These are phyloP conservation scores for Exocentrus adspersus DNA, from an alignment of 2,888 invertebrate genomes.

Conservation along the genomic window DNA sequence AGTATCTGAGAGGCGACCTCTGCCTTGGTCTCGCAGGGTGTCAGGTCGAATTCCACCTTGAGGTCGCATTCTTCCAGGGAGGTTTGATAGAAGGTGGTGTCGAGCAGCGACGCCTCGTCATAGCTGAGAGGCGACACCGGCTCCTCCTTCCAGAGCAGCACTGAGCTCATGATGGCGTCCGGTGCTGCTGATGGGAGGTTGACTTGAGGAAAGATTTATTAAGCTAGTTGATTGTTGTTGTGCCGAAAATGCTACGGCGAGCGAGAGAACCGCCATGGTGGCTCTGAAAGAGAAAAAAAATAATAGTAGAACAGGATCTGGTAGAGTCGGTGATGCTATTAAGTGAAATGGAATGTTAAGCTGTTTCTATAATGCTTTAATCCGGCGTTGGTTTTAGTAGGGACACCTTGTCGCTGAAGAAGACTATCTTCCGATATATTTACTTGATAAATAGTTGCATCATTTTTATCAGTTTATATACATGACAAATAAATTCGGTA, in stretches of 20 bases:
- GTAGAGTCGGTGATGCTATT: too few species aligned
- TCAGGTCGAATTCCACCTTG: slow-evolving; percentile 52
- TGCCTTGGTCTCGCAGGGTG: slow-evolving; percentile 61
- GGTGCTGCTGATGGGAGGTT: slow-evolving; percentile 41
- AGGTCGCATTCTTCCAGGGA: slow-evolving; percentile 56
- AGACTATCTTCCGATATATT: too few species aligned
- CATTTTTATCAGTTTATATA: neutral
- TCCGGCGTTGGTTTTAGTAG: too few species aligned
- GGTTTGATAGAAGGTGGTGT: slow-evolving; percentile 57
- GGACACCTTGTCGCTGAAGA: too few species aligned
- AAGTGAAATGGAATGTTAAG: too few species aligned
- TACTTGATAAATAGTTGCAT: neutral
- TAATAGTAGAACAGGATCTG: too few species aligned
- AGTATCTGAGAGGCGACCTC: slow-evolving; percentile 73
- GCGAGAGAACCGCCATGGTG: slow-evolving; percentile 81
- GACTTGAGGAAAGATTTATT: slow-evolving; percentile 54
- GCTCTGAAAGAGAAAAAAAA: slow-evolving; percentile 69
- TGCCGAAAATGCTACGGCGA: slow-evolving; percentile 73
- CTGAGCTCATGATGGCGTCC: slow-evolving; percentile 53
- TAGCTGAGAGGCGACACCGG: slow-evolving; percentile 65
- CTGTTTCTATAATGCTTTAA: too few species aligned
- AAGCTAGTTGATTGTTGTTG: slow-evolving; percentile 49
- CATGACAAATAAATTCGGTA: neutral
- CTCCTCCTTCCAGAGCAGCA: slow-evolving; percentile 66
- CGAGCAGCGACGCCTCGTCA: slow-evolving; percentile 56